These are phyloP conservation scores for Apoderus coryli DNA, from an alignment of 2,888 invertebrate genomes.

Conservation along the genomic window DNA sequence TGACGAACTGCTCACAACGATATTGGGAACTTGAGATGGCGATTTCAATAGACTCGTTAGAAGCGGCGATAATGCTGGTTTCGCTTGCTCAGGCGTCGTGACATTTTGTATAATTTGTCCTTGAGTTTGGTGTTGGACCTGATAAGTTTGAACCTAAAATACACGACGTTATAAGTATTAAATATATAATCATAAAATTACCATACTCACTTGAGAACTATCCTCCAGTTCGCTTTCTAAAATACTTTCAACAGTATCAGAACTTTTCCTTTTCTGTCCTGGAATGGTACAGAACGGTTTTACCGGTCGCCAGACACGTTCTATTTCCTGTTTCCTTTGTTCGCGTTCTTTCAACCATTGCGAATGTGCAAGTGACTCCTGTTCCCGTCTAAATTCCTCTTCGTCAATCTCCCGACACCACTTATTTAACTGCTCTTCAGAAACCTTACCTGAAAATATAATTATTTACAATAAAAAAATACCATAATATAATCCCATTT, in stretches of 20 bases:
- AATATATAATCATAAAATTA: no score
- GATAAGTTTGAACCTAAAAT: no score
- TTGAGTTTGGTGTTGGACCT: conserved; percentile 4
- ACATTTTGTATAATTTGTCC: conserved; percentile 5
- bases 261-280: conserved; percentile 29
- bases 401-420: conserved; percentile 63
- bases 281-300: conserved; percentile 17
- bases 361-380: conserved; percentile 46
- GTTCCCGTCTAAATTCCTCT: conserved; percentile 53
- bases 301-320: conserved; percentile 44
- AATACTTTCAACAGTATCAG: conserved; percentile 27
- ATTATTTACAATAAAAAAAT: conserved; percentile 1
- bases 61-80: conserved; percentile 52
- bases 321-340: conserved; percentile 44
- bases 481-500: no score
- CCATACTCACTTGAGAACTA: no score
- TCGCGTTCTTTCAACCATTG: conserved; percentile 53
- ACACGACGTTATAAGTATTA: no score
- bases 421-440: conserved; percentile 58
- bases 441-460: conserved; percentile 31
- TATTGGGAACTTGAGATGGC: conserved; percentile 37
- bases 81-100: conserved; percentile 21
- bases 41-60: conserved; percentile 72
- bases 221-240: conserved; percentile 22
- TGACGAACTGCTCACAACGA: conserved; percentile 29